A percentile compares a stretch with the other conserved stretches of the same genome.
Evolutionary conservation across 1,140 invertebrate genomes (phyloP).

Genomic region (Caenorhabditis elegans): WBcel235 BX284604.4:3553001-3553500

Average conservation of each 20-base stretch:
- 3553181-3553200: too few relatives aligned
- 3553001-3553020: too few relatives aligned
- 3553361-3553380: conserved; percentile 98
- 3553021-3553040: too few relatives aligned
- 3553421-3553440: conserved; percentile 73
- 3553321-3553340: conserved; percentile 87
- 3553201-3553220: too few relatives aligned
- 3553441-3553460: conserved; percentile 95
- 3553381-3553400: conserved; percentile 81
- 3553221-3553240: too few relatives aligned
- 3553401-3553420: conserved; percentile 72
- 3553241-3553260: too few relatives aligned
- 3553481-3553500: conserved; percentile 86
- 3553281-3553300: conserved; percentile 90
- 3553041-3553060: too few relatives aligned
- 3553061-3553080: too few relatives aligned
- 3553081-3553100: too few relatives aligned
- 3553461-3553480: conserved; percentile 90
- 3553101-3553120: too few relatives aligned
- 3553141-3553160: too few relatives aligned
- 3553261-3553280: conserved; percentile 77
- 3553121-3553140: not conserved
- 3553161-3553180: too few relatives aligned
- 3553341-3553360: conserved; percentile 98
- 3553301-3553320: conserved; percentile 82